Evolutionary conservation across 2,113 vertebrate genomes (phyloP).

Genomic region (Bos indicus): DNA sequence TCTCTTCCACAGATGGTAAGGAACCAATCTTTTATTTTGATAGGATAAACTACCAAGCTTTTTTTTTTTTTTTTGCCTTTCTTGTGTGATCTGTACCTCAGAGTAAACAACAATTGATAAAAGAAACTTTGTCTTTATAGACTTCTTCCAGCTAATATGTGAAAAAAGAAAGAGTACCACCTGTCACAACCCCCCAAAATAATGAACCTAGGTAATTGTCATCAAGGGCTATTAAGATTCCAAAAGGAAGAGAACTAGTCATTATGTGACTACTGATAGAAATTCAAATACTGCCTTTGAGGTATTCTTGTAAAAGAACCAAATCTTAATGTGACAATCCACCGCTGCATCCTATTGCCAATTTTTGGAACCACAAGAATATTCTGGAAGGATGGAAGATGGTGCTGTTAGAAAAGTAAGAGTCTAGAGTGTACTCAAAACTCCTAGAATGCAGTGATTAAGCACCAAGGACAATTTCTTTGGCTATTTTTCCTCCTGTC

Average conservation of each 20-base stretch:
- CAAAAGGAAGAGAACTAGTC: neutral
- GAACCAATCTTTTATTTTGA: neutral
- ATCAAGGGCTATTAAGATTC: neutral
- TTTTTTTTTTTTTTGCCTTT: neutral
- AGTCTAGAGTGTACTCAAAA: neutral
- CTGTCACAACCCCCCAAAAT: neutral
- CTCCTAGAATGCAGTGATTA: neutral
- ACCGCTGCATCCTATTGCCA: neutral
- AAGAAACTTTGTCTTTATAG: neutral
- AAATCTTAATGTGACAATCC: neutral
- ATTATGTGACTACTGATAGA: neutral
- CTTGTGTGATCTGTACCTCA: neutral
- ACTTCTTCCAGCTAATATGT: neutral
- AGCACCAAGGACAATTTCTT: neutral
- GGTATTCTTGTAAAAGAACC: neutral
- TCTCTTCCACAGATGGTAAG: neutral
- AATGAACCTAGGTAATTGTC: neutral
- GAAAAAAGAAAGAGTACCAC: neutral
- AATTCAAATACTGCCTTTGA: neutral
- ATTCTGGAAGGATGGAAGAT: neutral
- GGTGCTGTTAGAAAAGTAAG: neutral
- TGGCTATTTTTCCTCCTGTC: neutral
- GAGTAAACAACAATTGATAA: neutral
- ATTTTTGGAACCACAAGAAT: neutral
- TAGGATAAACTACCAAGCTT: neutral